phyloP scores from a whole-genome alignment of 2,113 vertebrate genomes.

The Ancistrus triradiatus region DNA sequence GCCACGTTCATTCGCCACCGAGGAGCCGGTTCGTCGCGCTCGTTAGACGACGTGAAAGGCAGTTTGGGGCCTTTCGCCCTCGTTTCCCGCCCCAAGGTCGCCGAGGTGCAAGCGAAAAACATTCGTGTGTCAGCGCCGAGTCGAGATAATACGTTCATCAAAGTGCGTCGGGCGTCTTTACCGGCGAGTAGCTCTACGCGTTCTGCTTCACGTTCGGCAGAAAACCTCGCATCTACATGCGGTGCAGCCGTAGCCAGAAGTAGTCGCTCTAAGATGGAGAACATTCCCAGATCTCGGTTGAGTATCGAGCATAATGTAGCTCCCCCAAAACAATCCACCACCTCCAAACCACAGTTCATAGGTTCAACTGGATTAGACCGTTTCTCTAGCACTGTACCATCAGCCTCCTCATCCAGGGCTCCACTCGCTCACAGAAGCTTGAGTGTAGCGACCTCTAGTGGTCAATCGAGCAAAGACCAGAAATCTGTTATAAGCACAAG shows the following conservation, averaged over 20 bases:
- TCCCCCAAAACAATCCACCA: conserved; percentile 36
- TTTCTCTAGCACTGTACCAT: background rate
- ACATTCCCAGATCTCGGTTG: background rate
- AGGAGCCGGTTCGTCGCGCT: conserved; percentile 39
- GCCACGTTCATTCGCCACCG: conserved; percentile 61
- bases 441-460: conserved; percentile 33
- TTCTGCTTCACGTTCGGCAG: conserved; percentile 41
- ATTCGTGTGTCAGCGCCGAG: conserved; percentile 38
- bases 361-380: conserved; percentile 6
- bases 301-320: background rate
- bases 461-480: conserved; percentile 2
- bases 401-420: background rate
- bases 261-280: no score
- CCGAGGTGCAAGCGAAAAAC: conserved; percentile 28
- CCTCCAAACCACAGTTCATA: conserved; percentile 25
- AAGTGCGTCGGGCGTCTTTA: conserved; percentile 45
- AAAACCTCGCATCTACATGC: conserved; percentile 52
- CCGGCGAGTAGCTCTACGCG: conserved; percentile 39
- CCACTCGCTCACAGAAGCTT: conserved; percentile 1
- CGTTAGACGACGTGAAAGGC: conserved; percentile 17
- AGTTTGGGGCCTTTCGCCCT: conserved; percentile 33
- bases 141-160: conserved; percentile 62
- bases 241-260: conserved; percentile 37
- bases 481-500: background rate
- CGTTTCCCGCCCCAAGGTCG: background rate